A percentile compares a stretch with the other conserved stretches of the same genome.
Evolutionary conservation across 2,113 vertebrate genomes (phyloP).

Genomic region (Cottus gobio): DNA sequence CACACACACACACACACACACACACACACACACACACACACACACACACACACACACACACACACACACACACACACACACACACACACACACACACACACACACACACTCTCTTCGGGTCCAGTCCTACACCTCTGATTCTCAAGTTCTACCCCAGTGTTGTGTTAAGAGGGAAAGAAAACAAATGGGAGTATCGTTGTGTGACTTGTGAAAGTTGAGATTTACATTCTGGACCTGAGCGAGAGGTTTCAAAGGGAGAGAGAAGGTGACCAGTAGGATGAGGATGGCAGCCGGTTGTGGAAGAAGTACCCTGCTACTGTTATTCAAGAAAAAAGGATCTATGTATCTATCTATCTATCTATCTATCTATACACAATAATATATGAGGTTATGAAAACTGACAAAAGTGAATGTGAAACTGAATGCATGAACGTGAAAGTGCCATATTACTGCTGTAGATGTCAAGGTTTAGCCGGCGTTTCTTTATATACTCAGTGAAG

Average conservation of each 20-base stretch:
- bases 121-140: constrained; percentile 48
- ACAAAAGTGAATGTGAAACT: too few relatives aligned
- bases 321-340: neutral
- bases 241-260: constrained; percentile 16
- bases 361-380: too few relatives aligned
- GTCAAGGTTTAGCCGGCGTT: neutral
- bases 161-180: constrained; percentile 75
- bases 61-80: constrained; percentile 30
- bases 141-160: constrained; percentile 61
- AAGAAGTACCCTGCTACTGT: neutral
- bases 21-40: constrained; percentile 25
- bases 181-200: constrained; percentile 58
- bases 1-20: constrained; percentile 27
- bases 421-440: neutral
- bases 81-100: constrained; percentile 49
- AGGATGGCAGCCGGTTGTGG: constrained; percentile 4
- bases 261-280: constrained; percentile 29
- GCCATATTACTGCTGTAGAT: neutral
- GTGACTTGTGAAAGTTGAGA: constrained; percentile 72
- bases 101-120: constrained; percentile 70
- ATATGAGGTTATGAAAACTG: too few relatives aligned
- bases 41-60: constrained; percentile 16
- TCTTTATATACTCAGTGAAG: neutral
- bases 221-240: constrained; percentile 55
- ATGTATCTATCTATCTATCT: too few relatives aligned